Conservation (phyloP, 2,113 vertebrate genomes). For the Numenius arquata region DNA sequence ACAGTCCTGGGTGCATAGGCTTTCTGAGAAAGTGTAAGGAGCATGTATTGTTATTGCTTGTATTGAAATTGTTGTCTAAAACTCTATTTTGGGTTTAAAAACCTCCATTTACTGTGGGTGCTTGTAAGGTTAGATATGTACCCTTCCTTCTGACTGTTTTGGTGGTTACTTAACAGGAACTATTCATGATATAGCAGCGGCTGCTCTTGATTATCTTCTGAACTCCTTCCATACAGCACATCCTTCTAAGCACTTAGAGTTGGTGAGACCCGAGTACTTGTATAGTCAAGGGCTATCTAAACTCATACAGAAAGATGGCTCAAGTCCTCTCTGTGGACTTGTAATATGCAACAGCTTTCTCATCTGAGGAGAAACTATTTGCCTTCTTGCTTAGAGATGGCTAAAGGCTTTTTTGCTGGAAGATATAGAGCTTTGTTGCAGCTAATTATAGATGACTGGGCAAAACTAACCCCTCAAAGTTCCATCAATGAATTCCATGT, state of each 20-base stretch:
- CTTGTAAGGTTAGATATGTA: neutral
- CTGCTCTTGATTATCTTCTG: neutral
- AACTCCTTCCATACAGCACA: neutral
- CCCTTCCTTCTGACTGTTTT: neutral
- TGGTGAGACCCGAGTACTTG: neutral
- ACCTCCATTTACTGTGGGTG: neutral
- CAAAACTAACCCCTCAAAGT: neutral
- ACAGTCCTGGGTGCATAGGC: neutral
- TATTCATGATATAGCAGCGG: neutral
- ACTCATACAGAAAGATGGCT: neutral
- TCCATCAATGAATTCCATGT: neutral
- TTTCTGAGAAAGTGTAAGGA: neutral
- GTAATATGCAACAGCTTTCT: neutral
- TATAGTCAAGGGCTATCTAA: neutral
- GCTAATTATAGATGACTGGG: neutral
- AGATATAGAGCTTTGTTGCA: neutral
- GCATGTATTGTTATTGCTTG: neutral
- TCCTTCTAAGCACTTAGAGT: neutral
- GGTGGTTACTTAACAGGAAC: neutral
- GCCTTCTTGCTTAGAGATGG: neutral
- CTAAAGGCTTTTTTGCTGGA: neutral
- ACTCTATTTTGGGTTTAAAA: neutral
- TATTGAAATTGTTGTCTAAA: neutral
- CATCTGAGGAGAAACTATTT: neutral
- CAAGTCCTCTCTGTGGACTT: neutral